These are phyloP conservation scores for Sylvia borin DNA, from an alignment of 2,797 vertebrate genomes.

Conservation along the genomic window DNA sequence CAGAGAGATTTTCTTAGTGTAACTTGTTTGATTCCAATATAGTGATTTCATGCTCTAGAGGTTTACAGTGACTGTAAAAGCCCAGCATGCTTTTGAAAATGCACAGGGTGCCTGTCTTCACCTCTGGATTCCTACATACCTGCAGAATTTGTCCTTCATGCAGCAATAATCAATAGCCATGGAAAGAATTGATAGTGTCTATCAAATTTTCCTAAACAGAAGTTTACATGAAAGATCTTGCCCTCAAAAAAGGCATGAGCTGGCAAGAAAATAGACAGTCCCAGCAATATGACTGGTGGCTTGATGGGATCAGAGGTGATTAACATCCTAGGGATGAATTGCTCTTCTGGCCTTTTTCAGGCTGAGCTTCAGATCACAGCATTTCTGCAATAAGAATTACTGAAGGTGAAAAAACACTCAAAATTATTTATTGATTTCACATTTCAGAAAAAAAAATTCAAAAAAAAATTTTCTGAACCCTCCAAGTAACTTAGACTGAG, in stretches of 20 bases:
- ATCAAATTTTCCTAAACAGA: not conserved
- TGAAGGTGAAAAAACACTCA: not conserved
- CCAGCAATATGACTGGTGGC: not conserved
- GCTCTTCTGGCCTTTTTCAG: not conserved
- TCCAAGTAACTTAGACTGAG: not conserved
- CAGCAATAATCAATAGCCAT: not conserved
- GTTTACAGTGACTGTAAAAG: not conserved
- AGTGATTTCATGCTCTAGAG: not conserved
- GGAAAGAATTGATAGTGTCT: not conserved
- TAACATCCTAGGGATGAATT: not conserved
- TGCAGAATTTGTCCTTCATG: not conserved
- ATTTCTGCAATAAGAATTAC: not conserved
- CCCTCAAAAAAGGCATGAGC: not conserved
- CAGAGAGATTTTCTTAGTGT: not conserved
- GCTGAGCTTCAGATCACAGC: not conserved
- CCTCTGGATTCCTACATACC: not conserved
- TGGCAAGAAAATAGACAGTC: not conserved
- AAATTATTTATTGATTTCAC: not conserved
- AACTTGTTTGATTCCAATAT: not conserved
- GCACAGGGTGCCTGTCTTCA: not conserved
- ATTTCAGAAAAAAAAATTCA: not conserved
- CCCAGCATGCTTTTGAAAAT: not conserved
- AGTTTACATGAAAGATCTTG: not conserved
- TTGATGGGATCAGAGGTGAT: not conserved
- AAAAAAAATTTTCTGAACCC: not conserved